Base-by-base conservation (phyloP, 2,888 invertebrate species). In the Gasteruption jaculator region DNA sequence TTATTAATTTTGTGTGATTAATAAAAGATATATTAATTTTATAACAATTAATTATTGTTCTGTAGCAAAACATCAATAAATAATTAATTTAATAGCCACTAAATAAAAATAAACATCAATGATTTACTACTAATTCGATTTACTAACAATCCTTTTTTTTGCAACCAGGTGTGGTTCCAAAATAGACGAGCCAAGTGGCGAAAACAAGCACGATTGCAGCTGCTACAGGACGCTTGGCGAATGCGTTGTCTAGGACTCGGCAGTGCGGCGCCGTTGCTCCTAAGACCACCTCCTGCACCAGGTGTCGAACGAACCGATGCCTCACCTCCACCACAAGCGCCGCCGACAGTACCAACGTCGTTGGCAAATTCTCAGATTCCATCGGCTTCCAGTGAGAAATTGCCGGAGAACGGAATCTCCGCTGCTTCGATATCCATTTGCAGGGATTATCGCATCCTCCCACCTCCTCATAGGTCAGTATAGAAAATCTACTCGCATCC, bases 81-180 rank as follows among this genome's bases (percentile, higher is more conserved):
- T n/a, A n/a, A n/a, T n/a, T n/a, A n/a, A n/a, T n/a, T n/a, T n/a
- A n/a, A n/a, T n/a, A n/a, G n/a, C n/a, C n/a, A n/a, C n/a, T n/a
- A n/a, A n/a, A n/a, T n/a, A n/a, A n/a, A n/a, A n/a, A n/a, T 14
- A 6, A 12, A 43, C 10, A 41, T 1, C 11, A 7, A 5, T 18
- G n/a, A 4, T 16, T 38, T 10, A 6, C n/a, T 24, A 39, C 14
- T 4, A 36, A 19, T 16, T 16, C n/a, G 10, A 5, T 34, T 19
- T 30, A 10, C 19, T 38, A 10, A 29, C 29, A 15, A 34, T 32
- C n/a, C 45, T 10, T 11, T 31, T 36, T n/a, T 24, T 21, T 3
- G n/a, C n/a, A n/a, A n/a, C 7, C 65, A 89, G 89, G 91, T 91
- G 15, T 91, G 91, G 91, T 91, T 91, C 72, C 91, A 91, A 76